Percentiles rank a stretch among this genome's conserved stretches.
These are phyloP conservation scores for Paguma larvata DNA, from an alignment of 2,797 vertebrate genomes.

Conservation along the genomic window DNA sequence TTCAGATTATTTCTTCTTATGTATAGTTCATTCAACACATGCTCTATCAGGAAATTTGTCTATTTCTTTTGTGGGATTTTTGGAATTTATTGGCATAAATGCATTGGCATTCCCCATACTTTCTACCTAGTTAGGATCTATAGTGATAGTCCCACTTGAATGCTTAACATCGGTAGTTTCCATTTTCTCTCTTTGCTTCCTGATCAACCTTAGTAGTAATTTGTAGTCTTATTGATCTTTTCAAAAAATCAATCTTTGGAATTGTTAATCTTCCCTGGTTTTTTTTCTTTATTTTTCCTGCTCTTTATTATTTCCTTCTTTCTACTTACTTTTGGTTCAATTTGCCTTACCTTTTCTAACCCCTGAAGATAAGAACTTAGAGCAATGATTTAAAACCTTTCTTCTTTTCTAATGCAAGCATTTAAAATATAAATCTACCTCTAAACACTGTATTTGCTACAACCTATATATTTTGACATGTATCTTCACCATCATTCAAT, in stretches of 20 bases:
- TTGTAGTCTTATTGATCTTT: background rate
- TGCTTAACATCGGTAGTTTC: background rate
- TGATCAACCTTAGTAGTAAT: background rate
- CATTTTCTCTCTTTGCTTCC: background rate
- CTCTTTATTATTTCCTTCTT: background rate
- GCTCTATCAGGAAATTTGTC: background rate
- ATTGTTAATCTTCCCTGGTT: background rate
- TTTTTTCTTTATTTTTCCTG: background rate
- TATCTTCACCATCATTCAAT: background rate
- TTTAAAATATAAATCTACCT: slow-evolving; percentile 29
- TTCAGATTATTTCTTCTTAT: background rate
- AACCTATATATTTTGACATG: background rate
- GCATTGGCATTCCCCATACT: background rate
- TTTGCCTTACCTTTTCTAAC: slow-evolving; percentile 15
- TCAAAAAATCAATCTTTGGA: background rate
- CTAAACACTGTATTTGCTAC: background rate
- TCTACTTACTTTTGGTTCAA: background rate
- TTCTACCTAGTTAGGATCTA: background rate
- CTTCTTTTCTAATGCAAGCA: background rate
- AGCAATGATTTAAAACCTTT: background rate
- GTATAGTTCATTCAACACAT: background rate
- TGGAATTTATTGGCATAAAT: background rate
- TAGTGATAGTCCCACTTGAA: background rate
- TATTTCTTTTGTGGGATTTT: background rate
- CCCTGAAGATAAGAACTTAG: background rate